These are phyloP conservation scores for Plebejus melissa DNA, from an alignment of 2,888 invertebrate species.

Conservation along the genomic window DNA sequence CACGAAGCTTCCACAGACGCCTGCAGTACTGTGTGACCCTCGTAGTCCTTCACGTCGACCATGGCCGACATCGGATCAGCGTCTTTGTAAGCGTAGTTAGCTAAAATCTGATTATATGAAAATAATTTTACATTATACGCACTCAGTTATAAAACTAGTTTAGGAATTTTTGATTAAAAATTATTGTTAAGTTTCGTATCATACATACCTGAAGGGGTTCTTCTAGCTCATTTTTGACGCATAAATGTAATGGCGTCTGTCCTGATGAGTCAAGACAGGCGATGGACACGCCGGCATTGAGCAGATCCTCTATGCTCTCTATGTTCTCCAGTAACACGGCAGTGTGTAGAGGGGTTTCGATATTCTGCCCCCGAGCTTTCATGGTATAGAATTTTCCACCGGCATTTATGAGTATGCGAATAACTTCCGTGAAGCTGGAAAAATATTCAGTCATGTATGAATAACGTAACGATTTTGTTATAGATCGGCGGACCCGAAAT, in stretches of 20 bases:
- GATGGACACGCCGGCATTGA: slow-evolving; percentile 62
- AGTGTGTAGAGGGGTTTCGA: slow-evolving; percentile 73
- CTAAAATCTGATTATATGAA: slow-evolving; percentile 50
- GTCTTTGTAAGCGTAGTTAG: slow-evolving; percentile 57
- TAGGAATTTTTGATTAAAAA: no score
- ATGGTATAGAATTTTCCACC: slow-evolving; percentile 51
- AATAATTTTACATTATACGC: neutral
- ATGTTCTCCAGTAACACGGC: slow-evolving; percentile 67
- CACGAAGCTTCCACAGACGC: slow-evolving; percentile 71
- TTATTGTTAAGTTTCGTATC: no score
- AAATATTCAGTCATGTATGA: neutral
- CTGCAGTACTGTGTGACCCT: slow-evolving; percentile 75
- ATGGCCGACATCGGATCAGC: slow-evolving; percentile 58
- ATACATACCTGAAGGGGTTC: slow-evolving; percentile 60
- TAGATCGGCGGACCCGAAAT: neutral
- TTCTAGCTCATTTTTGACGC: slow-evolving; percentile 63
- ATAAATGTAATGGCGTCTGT: slow-evolving; percentile 72
- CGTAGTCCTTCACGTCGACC: slow-evolving; percentile 68
- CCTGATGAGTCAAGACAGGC: slow-evolving; percentile 64
- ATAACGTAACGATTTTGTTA: neutral
- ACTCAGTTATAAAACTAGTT: no score
- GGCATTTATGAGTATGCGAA: slow-evolving; percentile 52
- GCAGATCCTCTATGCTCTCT: slow-evolving; percentile 61
- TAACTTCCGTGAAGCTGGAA: slow-evolving; percentile 52
- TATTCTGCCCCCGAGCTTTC: slow-evolving; percentile 43